Percentiles rank a stretch among this genome's conserved stretches.
These are phyloP conservation scores for Zeugodacus cucurbitae DNA, from an alignment of 1,140 invertebrate genomes.

Conservation along the genomic window DNA sequence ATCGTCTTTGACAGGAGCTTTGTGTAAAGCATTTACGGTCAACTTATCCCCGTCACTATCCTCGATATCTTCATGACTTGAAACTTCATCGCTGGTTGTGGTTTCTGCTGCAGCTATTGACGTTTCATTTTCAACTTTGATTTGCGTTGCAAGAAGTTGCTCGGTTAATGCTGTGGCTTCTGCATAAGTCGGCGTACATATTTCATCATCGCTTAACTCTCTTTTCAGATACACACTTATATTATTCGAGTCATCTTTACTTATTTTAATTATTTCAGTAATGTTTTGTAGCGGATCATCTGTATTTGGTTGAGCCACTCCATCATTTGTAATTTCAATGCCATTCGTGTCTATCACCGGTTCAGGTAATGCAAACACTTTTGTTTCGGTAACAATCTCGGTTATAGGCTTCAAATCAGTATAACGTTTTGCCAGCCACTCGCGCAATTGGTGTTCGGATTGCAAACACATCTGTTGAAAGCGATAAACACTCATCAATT, in stretches of 20 bases:
- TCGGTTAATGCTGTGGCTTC: not conserved
- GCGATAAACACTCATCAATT: not conserved
- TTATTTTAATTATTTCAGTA: not conserved
- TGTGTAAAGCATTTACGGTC: not conserved
- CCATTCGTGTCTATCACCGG: not conserved
- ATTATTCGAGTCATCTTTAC: not conserved
- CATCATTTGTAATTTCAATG: not conserved
- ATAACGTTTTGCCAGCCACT: not conserved
- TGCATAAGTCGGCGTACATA: not conserved
- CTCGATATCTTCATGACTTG: not conserved
- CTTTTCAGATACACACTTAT: not conserved
- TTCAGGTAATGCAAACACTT: not conserved
- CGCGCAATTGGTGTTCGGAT: not conserved
- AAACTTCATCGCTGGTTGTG: not conserved
- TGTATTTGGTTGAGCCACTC: not conserved
- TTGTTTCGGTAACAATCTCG: not conserved
- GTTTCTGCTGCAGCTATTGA: not conserved
- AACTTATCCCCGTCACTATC: not conserved
- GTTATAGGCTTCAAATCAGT: not conserved
- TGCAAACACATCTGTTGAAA: conserved; percentile 41
- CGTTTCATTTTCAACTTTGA: not conserved
- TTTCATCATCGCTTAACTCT: not conserved
- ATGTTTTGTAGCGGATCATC: not conserved
- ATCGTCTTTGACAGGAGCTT: not conserved
- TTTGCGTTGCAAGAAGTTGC: not conserved